A percentile compares a stretch with the other conserved stretches of the same genome.
Conservation (phyloP, 2,113 vertebrate genomes). For the Uropsilus gracilis region DNA sequence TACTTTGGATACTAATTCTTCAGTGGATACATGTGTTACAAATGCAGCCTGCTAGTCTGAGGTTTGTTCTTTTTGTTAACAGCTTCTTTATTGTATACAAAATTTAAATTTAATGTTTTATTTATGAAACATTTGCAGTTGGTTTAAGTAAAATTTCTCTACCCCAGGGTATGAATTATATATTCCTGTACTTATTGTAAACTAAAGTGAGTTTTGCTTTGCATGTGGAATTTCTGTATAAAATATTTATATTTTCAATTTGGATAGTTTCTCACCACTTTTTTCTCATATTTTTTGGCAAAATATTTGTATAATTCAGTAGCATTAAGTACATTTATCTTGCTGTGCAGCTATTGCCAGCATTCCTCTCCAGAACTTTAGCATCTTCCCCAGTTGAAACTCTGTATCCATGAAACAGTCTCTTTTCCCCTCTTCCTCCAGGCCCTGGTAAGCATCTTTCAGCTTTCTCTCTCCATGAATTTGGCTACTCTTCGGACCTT, state of each 20-base stretch:
- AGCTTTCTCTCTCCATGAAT: not conserved
- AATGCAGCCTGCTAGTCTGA: not conserved
- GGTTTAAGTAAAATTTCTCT: constrained; percentile 45
- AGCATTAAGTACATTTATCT: not conserved
- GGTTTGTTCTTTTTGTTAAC: not conserved
- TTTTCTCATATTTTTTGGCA: not conserved
- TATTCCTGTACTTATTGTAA: constrained; percentile 11
- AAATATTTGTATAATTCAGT: not conserved
- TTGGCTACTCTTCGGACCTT: not conserved
- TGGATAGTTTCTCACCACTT: not conserved
- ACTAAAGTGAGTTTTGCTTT: constrained; percentile 11
- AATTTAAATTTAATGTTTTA: not conserved
- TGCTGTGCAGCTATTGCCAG: not conserved
- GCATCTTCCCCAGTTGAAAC: not conserved
- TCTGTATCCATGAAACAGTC: not conserved
- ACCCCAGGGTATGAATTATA: not conserved
- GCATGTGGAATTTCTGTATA: not conserved
- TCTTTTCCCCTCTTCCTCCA: not conserved
- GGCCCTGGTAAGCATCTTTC: not conserved
- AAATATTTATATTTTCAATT: not conserved
- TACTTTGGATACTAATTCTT: not conserved
- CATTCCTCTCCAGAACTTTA: not conserved
- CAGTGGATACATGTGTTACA: not conserved
- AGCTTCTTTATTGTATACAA: not conserved
- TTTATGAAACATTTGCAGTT: constrained; percentile 18